Conservation (phyloP, 2,888 invertebrate species). For the Lithosia quadra region DNA sequence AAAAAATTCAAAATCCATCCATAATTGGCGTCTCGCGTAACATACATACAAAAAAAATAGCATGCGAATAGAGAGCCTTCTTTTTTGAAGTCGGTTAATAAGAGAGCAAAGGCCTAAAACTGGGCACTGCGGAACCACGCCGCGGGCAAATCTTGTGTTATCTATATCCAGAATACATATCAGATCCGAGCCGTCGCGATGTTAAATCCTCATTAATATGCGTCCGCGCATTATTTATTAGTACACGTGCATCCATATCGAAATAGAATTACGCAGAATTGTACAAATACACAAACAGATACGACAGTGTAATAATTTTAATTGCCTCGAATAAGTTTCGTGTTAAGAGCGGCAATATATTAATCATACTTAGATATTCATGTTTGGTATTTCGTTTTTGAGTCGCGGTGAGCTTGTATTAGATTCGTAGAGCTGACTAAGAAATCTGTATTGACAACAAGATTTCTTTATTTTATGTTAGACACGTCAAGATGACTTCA, state of each 20-base stretch:
- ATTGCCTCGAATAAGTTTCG: slow-evolving; percentile 22
- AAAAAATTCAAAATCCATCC: too few species aligned
- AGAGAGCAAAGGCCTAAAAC: too few species aligned
- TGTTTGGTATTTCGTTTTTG: neutral
- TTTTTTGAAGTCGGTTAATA: too few species aligned
- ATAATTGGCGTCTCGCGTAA: too few species aligned
- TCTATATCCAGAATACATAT: slow-evolving; percentile 13
- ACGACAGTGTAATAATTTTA: slow-evolving; percentile 21
- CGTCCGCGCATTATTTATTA: slow-evolving; percentile 68
- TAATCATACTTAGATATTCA: slow-evolving; percentile 9
- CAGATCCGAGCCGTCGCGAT: slow-evolving; percentile 59
- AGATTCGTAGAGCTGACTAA: neutral
- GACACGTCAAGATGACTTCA: too few species aligned
- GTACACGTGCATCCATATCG: slow-evolving; percentile 46
- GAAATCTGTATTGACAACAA: too few species aligned
- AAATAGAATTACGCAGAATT: slow-evolving; percentile 56
- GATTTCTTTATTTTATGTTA: too few species aligned
- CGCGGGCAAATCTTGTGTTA: neutral
- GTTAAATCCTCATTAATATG: slow-evolving; percentile 80
- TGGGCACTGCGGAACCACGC: neutral
- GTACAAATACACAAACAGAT: slow-evolving; percentile 14
- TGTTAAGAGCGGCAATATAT: slow-evolving; percentile 17
- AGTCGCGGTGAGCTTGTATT: neutral
- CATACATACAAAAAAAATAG: too few species aligned
- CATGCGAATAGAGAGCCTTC: too few species aligned